Evolutionary conservation across 2,888 invertebrate genomes (phyloP).

Genomic region (Neria commutata): DNA sequence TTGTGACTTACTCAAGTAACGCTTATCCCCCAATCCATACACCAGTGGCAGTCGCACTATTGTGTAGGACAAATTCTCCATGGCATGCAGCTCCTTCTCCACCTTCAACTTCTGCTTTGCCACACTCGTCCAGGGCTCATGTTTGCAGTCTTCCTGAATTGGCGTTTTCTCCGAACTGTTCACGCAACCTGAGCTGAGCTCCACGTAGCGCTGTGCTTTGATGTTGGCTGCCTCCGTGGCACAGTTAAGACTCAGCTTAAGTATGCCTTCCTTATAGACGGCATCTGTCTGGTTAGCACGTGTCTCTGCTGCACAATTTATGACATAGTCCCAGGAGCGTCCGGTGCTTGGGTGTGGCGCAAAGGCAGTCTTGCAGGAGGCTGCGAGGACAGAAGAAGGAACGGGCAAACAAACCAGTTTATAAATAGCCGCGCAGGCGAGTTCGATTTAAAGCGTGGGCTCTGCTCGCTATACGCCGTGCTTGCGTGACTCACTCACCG

Average conservation of each 20-base stretch:
- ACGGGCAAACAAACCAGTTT: conserved; percentile 40
- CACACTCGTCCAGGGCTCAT: conserved; percentile 85
- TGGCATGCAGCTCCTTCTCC: conserved; percentile 74
- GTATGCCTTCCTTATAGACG: conserved; percentile 88
- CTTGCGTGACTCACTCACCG: conserved; percentile 66
- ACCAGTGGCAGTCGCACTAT: conserved; percentile 84
- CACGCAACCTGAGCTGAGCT: conserved; percentile 85
- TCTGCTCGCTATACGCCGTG: not conserved
- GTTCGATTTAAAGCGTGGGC: not conserved
- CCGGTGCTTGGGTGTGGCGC: conserved; percentile 65
- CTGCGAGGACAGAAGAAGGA: conserved; percentile 63
- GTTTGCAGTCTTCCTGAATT: conserved; percentile 75
- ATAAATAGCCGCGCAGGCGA: conserved; percentile 6
- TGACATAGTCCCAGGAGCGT: conserved; percentile 75
- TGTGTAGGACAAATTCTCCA: conserved; percentile 74
- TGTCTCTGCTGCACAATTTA: conserved; percentile 92
- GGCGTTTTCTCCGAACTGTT: conserved; percentile 78
- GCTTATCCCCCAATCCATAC: conserved; percentile 84
- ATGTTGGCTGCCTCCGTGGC: conserved; percentile 76
- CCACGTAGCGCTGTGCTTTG: conserved; percentile 75
- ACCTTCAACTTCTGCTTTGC: conserved; percentile 84
- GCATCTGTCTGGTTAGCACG: conserved; percentile 86
- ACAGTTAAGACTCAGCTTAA: conserved; percentile 82
- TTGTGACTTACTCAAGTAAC: conserved; percentile 76
- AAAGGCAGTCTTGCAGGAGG: conserved; percentile 81